Evolutionary conservation across 2,797 vertebrate species (phyloP).

Genomic region (Chelon auratus): DNA sequence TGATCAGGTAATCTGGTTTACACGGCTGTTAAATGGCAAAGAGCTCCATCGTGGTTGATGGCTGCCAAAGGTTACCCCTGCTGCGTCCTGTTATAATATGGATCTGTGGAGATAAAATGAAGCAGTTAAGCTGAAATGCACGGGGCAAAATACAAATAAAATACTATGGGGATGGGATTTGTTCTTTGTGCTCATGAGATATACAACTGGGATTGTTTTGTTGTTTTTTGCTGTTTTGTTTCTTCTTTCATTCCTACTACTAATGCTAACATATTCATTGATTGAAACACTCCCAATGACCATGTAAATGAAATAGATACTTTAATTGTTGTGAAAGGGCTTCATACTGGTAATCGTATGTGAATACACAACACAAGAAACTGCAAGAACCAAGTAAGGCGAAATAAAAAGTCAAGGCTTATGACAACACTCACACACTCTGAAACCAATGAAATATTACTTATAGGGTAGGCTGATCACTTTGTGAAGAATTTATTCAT

Average conservation of each 20-base stretch:
- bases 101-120: constrained; percentile 61
- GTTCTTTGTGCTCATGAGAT: constrained; percentile 10
- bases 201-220: neutral
- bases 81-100: constrained; percentile 61
- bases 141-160: constrained; percentile 42
- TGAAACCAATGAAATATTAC: neutral
- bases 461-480: too few species aligned
- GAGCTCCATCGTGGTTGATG: constrained; percentile 53
- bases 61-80: constrained; percentile 69
- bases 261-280: neutral
- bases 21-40: constrained; percentile 65
- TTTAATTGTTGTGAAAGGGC: neutral
- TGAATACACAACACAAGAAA: neutral
- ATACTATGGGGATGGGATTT: constrained; percentile 16
- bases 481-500: too few species aligned
- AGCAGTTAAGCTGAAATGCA: constrained; percentile 54
- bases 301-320: neutral
- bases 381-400: neutral
- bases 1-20: constrained; percentile 78
- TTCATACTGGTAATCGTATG: neutral
- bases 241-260: neutral
- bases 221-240: too few species aligned
- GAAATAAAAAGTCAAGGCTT: neutral
- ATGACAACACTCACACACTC: neutral
- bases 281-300: neutral